These are phyloP conservation scores for Microcebus tavaratra DNA, from an alignment of 2,113 vertebrate genomes.

Conservation along the genomic window DNA sequence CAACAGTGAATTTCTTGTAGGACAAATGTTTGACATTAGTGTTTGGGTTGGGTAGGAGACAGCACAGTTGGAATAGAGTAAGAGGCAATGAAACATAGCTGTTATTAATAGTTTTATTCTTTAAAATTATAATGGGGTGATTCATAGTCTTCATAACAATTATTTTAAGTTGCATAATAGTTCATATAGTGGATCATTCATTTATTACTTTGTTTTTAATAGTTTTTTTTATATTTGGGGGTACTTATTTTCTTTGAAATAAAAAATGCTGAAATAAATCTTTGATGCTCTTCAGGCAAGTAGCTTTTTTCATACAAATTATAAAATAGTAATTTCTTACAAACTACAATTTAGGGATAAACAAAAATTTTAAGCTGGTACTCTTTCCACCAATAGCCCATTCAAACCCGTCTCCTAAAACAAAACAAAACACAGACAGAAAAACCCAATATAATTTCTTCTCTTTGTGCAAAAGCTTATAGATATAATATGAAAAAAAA, in stretches of 20 bases:
- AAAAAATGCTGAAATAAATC: conserved; percentile 17
- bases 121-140: background rate
- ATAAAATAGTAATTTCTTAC: background rate
- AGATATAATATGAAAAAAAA: too few relatives aligned
- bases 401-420: background rate
- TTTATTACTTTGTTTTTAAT: background rate
- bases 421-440: background rate
- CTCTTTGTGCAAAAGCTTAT: background rate
- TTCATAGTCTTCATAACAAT: background rate
- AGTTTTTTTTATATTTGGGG: background rate
- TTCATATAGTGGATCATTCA: background rate
- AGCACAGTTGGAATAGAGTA: background rate
- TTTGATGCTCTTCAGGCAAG: background rate
- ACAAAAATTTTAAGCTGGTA: background rate
- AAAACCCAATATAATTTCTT: background rate
- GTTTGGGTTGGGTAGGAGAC: background rate
- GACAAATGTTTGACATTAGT: background rate
- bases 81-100: background rate
- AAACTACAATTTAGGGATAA: background rate
- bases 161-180: conserved; percentile 7
- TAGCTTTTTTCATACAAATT: background rate
- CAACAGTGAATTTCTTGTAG: background rate
- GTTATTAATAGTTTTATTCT: background rate
- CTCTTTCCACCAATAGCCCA: background rate
- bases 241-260: conserved; percentile 17